Percentiles rank a stretch among this genome's conserved stretches.
phyloP scores from a whole-genome alignment of 1,140 invertebrate species.

The Caenorhabditis inopinata region DNA sequence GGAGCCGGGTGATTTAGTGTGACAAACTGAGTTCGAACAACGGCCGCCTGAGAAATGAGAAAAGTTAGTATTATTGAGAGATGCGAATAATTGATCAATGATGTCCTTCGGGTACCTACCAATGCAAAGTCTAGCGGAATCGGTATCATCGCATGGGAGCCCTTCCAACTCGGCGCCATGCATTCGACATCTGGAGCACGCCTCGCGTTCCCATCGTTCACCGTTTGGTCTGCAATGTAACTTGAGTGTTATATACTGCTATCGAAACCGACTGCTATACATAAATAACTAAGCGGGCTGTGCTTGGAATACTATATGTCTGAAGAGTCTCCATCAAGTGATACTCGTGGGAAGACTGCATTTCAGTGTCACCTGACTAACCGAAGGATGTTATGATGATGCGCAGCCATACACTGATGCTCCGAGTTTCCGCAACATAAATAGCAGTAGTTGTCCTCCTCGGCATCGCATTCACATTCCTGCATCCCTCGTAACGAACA shows the following conservation, averaged over 20 bases:
- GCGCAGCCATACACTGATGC: conserved; percentile 59
- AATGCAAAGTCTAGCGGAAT: conserved; percentile 61
- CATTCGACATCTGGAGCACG: conserved; percentile 60
- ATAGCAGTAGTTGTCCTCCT: conserved; percentile 66
- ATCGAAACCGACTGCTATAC: not conserved
- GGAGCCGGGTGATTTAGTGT: conserved; percentile 60
- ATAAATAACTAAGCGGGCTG: not conserved
- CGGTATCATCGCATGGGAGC: conserved; percentile 62
- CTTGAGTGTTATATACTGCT: not conserved
- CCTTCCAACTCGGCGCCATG: conserved; percentile 64
- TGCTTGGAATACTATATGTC: conserved; percentile 16
- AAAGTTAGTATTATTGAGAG: not conserved
- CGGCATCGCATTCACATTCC: conserved; percentile 62
- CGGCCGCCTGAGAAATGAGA: conserved; percentile 55
- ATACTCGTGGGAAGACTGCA: not conserved
- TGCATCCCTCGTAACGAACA: conserved; percentile 62
- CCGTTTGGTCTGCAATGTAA: conserved; percentile 59
- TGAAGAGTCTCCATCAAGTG: not conserved
- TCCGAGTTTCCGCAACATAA: conserved; percentile 61
- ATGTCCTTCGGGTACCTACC: conserved; percentile 4
- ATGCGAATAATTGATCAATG: not conserved
- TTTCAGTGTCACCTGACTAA: conserved; percentile 36
- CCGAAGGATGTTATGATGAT: conserved; percentile 63
- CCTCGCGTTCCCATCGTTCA: conserved; percentile 64
- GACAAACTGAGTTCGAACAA: conserved; percentile 65